These are phyloP conservation scores for Gobio occitaniae DNA, from an alignment of 2,797 vertebrate genomes.

Conservation along the genomic window DNA sequence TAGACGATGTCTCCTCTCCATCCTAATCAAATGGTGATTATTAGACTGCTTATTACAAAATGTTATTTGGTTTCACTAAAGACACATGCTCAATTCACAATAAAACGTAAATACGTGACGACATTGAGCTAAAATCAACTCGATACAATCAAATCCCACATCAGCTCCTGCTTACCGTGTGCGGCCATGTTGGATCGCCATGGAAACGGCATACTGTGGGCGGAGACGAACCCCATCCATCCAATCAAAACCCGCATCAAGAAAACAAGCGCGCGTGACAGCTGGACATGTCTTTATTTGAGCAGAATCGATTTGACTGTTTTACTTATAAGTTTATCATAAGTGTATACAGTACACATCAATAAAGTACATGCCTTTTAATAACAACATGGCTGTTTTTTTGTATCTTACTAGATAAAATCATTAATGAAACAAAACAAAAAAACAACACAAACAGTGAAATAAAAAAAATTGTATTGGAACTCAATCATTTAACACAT, in stretches of 20 bases:
- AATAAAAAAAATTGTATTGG: background rate
- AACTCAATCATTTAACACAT: background rate
- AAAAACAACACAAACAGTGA: background rate
- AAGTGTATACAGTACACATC: background rate
- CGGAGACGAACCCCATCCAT: background rate
- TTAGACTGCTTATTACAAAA: background rate
- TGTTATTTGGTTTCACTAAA: background rate
- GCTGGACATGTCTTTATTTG: background rate
- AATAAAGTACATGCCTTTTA: background rate
- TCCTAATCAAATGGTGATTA: background rate
- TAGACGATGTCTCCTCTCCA: background rate
- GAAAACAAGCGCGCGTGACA: background rate
- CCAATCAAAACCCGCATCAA: conserved; percentile 31
- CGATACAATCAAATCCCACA: background rate
- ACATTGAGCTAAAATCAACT: background rate
- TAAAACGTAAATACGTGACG: background rate
- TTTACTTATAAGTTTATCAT: background rate
- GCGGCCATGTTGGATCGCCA: conserved; percentile 66
- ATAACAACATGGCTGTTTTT: background rate
- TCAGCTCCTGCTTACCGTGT: conserved; percentile 57
- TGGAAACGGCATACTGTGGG: conserved; percentile 58
- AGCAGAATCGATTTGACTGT: background rate
- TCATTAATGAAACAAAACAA: background rate
- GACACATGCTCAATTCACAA: background rate
- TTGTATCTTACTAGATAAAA: background rate